A percentile compares a stretch with the other conserved stretches of the same genome.
These are phyloP conservation scores for Pseudococcus viburni DNA, from an alignment of 2,888 invertebrate species.

Conservation along the genomic window DNA sequence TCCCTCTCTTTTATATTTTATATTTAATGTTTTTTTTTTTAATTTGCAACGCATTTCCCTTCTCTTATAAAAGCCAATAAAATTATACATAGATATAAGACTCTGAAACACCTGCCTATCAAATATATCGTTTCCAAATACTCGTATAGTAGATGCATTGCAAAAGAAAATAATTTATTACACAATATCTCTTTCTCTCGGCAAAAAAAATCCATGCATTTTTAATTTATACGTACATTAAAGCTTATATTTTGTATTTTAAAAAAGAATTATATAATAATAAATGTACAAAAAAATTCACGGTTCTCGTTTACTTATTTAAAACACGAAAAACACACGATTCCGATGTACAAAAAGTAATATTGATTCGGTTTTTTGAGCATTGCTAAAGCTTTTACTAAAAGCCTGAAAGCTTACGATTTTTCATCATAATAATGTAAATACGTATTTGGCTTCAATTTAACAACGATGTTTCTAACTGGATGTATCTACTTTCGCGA, in stretches of 20 bases:
- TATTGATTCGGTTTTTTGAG: constrained; percentile 62
- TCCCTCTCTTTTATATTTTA: constrained; percentile 64
- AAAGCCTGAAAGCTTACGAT: constrained; percentile 59
- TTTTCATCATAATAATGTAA: constrained; percentile 62
- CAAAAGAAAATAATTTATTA: constrained; percentile 45
- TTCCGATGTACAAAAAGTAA: constrained; percentile 56
- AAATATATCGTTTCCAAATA: neutral
- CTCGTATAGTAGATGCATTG: neutral
- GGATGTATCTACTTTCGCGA: neutral
- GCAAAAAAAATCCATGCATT: constrained; percentile 56
- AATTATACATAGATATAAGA: neutral
- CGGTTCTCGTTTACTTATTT: constrained; percentile 42
- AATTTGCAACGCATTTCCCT: constrained; percentile 56
- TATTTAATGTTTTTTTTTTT: constrained; percentile 57
- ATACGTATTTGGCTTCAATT: constrained; percentile 59
- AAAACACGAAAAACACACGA: constrained; percentile 32
- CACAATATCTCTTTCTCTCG: constrained; percentile 22
- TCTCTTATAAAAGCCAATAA: neutral
- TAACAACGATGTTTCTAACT: constrained; percentile 59
- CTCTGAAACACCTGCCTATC: neutral
- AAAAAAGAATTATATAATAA: constrained; percentile 25
- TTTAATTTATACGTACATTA: constrained; percentile 46
- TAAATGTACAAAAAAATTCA: constrained; percentile 51
- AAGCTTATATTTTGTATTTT: constrained; percentile 59
- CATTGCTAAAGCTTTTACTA: constrained; percentile 66